These are phyloP conservation scores for Thinocorus orbignyianus DNA, from an alignment of 2,113 vertebrate species.

Conservation along the genomic window DNA sequence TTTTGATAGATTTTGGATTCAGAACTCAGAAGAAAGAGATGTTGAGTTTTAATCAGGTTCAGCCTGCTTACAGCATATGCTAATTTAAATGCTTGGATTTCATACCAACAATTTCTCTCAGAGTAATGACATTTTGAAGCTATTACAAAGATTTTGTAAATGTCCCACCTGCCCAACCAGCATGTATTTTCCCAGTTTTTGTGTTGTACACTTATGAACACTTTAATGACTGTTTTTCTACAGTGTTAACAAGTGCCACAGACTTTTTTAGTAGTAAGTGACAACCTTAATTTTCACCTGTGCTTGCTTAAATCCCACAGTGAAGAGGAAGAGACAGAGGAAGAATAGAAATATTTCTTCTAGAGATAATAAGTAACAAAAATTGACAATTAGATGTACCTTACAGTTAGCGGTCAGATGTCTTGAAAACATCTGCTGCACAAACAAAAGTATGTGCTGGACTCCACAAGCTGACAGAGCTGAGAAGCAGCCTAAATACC, in stretches of 20 bases:
- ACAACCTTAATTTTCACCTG: constrained; percentile 46
- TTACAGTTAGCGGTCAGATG: neutral
- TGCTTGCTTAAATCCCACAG: neutral
- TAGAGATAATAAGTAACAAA: neutral
- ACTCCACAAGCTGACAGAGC: neutral
- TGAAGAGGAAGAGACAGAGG: neutral
- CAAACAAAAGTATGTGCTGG: neutral
- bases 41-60: constrained; percentile 37
- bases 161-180: constrained; percentile 38
- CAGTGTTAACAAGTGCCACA: constrained; percentile 18
- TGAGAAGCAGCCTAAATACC: neutral
- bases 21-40: constrained; percentile 19
- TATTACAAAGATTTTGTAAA: constrained; percentile 53
- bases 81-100: constrained; percentile 60
- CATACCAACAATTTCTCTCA: constrained; percentile 31
- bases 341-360: neutral
- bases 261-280: neutral
- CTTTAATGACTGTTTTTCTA: constrained; percentile 52
- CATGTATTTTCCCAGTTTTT: constrained; percentile 27
- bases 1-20: neutral
- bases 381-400: neutral
- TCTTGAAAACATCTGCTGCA: neutral
- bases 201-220: constrained; percentile 26
- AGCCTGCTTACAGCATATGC: constrained; percentile 41
- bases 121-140: constrained; percentile 59